Percentiles rank a stretch among this genome's conserved stretches.
Conservation (phyloP, 2,113 vertebrate genomes). For the Vulpes ferrilata region DNA sequence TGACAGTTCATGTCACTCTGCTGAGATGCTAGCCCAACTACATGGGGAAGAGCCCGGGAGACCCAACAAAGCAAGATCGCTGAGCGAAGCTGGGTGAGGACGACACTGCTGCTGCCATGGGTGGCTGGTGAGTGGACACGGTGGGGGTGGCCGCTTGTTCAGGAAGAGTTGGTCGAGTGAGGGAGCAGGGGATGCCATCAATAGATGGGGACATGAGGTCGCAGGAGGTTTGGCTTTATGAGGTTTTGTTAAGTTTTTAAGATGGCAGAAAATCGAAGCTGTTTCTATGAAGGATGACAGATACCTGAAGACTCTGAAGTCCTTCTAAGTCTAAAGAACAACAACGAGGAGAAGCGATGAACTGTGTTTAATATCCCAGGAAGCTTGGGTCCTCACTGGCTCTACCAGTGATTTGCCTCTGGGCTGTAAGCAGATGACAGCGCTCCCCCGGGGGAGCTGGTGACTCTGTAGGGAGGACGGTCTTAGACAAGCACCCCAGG, state of each 20-base stretch:
- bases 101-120: no score
- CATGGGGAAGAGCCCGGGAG: fast-evolving
- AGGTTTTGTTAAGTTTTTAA: not conserved
- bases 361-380: not conserved
- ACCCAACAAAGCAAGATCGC: fast-evolving
- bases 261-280: not conserved
- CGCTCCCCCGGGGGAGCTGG: not conserved
- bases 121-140: fast-evolving
- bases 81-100: not conserved
- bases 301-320: not conserved
- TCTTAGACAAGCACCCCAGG: no score
- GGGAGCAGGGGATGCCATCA: not conserved
- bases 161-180: not conserved
- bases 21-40: no score
- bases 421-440: not conserved
- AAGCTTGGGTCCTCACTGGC: not conserved
- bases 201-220: not conserved
- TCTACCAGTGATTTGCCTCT: not conserved
- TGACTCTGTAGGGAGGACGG: not conserved
- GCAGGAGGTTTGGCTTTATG: not conserved
- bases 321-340: constrained; percentile 16
- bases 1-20: not conserved
- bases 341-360: not conserved
- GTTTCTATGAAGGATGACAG: not conserved
- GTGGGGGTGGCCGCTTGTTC: fast-evolving